phyloP scores from a whole-genome alignment of 2,888 invertebrate genomes.

The Chrysolina americana region DNA sequence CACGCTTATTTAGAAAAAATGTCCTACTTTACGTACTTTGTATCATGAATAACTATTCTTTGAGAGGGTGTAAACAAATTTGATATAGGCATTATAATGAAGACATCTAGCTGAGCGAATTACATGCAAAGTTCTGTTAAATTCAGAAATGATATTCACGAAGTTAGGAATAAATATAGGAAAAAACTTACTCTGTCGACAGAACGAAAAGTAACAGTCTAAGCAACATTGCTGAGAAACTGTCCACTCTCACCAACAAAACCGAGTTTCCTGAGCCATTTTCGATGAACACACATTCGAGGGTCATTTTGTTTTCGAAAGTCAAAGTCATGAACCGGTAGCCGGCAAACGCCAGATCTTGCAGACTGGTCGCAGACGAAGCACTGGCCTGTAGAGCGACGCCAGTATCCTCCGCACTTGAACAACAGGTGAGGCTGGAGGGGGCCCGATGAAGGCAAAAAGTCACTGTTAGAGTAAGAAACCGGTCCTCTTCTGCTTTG shows the following conservation, averaged over 20 bases:
- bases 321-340: conserved; percentile 20
- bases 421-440: conserved; percentile 44
- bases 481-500: conserved; percentile 39
- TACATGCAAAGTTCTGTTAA: too few species aligned
- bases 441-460: conserved; percentile 44
- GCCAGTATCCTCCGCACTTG: conserved; percentile 41
- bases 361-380: conserved; percentile 46
- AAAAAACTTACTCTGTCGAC: conserved; percentile 7
- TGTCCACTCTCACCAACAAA: conserved; percentile 39
- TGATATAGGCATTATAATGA: too few species aligned
- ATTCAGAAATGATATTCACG: too few species aligned
- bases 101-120: too few species aligned
- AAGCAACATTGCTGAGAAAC: not conserved
- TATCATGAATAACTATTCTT: too few species aligned
- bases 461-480: conserved; percentile 38
- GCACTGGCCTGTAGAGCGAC: conserved; percentile 43
- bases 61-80: too few species aligned
- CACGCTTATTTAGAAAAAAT: too few species aligned
- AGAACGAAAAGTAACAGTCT: not conserved
- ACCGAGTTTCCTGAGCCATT: not conserved
- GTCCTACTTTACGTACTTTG: too few species aligned
- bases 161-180: not conserved
- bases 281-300: not conserved
- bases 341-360: conserved; percentile 30
- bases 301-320: conserved; percentile 11